Evolutionary conservation across 2,888 invertebrate genomes (phyloP).

Genomic region (Synergus japonicus): DNA sequence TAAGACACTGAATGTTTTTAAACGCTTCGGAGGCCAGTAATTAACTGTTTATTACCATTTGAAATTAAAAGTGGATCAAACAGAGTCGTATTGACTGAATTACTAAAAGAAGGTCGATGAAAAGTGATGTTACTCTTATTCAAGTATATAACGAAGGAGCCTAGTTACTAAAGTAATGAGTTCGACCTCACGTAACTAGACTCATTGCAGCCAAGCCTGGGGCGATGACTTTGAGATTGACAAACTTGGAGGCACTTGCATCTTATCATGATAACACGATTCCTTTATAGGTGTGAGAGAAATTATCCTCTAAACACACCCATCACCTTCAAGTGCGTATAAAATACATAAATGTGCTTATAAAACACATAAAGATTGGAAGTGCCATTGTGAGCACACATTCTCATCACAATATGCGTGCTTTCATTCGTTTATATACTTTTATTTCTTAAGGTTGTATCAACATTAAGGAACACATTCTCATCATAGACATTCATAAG

Average conservation of each 20-base stretch:
- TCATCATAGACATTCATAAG: too few species aligned
- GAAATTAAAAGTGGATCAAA: constrained; percentile 51
- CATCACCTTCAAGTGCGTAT: background rate
- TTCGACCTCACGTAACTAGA: constrained; percentile 54
- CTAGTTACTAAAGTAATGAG: constrained; percentile 57
- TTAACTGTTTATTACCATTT: constrained; percentile 51
- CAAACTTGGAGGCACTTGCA: constrained; percentile 59
- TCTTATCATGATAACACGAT: constrained; percentile 39
- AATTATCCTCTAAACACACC: background rate
- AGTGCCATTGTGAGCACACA: too few species aligned
- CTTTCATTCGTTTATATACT: too few species aligned
- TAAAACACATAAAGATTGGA: background rate
- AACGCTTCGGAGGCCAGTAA: constrained; percentile 48
- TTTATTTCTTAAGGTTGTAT: too few species aligned
- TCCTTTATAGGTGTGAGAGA: constrained; percentile 8
- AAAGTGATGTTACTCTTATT: constrained; percentile 57
- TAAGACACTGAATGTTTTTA: constrained; percentile 51
- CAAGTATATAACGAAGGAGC: constrained; percentile 54
- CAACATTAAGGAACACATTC: too few species aligned
- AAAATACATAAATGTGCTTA: background rate
- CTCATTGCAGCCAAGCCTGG: constrained; percentile 66
- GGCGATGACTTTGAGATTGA: constrained; percentile 70
- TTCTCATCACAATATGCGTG: too few species aligned
- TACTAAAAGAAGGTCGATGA: constrained; percentile 54
- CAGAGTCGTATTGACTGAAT: constrained; percentile 47